Conservation (phyloP, 1,140 invertebrate species). For the Brachionus sp. region DNA sequence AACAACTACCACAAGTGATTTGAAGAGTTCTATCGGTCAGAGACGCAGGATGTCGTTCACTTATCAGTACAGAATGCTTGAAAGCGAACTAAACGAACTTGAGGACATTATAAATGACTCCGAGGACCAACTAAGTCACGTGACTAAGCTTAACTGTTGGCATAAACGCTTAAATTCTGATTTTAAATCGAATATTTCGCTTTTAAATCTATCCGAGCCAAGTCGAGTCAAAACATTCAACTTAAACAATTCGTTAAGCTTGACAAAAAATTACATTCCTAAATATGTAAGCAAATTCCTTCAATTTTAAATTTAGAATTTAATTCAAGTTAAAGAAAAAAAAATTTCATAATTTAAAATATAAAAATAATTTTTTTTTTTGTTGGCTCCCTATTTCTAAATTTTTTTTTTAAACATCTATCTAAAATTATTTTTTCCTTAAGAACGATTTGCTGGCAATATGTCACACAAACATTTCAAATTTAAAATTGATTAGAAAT, state of each 20-base stretch:
- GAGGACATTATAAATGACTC: slow-evolving; percentile 22
- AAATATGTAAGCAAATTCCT: slow-evolving; percentile 13
- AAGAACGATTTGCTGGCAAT: slow-evolving; percentile 25
- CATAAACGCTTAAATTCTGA: background rate
- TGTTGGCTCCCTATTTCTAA: background rate
- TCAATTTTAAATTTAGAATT: background rate
- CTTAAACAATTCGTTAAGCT: background rate
- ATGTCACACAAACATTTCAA: slow-evolving; percentile 41
- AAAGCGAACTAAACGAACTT: background rate
- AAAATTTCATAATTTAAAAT: background rate
- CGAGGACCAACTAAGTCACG: background rate
- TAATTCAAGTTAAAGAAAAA: background rate
- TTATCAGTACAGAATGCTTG: background rate
- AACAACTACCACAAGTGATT: background rate
- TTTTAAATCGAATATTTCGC: background rate
- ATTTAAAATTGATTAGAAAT: slow-evolving; percentile 41
- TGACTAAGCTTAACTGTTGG: background rate
- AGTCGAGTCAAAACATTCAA: background rate
- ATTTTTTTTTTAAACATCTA: background rate
- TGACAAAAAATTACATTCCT: background rate
- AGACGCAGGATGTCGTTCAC: background rate
- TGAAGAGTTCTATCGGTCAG: background rate
- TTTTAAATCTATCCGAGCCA: background rate
- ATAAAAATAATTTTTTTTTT: background rate
- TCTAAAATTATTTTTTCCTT: background rate